Percentiles rank a stretch among this genome's conserved stretches.
phyloP scores from a whole-genome alignment of 2,113 vertebrate genomes.

The Solenodon paradoxus region DNA sequence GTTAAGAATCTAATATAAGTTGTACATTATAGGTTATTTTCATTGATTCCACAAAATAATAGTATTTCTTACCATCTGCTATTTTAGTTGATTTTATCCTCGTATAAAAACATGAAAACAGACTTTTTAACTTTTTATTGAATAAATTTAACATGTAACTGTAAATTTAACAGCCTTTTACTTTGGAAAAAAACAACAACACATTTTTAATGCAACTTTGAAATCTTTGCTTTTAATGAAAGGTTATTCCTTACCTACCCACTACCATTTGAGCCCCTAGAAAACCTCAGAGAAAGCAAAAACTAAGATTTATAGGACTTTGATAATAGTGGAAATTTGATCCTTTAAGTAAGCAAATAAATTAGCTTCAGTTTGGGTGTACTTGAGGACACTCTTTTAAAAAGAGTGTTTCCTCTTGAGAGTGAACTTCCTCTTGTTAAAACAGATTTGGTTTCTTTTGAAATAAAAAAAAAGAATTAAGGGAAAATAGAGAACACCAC shows the following conservation, averaged over 20 bases:
- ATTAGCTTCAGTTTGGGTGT: background rate
- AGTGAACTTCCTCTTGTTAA: background rate
- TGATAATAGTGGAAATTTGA: background rate
- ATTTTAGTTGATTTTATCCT: background rate
- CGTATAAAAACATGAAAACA: no score
- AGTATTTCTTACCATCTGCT: background rate
- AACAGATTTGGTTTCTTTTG: background rate
- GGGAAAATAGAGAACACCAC: background rate
- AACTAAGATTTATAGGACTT: background rate
- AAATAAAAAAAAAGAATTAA: conserved; percentile 8
- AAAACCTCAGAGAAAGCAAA: background rate
- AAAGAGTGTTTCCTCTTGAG: background rate
- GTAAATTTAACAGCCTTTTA: no score
- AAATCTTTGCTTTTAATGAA: background rate
- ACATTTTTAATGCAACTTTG: background rate
- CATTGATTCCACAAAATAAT: background rate
- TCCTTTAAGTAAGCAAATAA: background rate
- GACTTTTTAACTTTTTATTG: background rate
- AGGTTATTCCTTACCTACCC: background rate
- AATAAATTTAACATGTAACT: no score
- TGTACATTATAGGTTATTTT: background rate
- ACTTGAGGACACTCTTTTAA: background rate
- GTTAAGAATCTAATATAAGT: background rate
- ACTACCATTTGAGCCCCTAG: background rate
- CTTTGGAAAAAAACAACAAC: no score